Base-by-base conservation (phyloP, 2,113 vertebrate genomes). In the Oenanthe melanoleuca region DNA sequence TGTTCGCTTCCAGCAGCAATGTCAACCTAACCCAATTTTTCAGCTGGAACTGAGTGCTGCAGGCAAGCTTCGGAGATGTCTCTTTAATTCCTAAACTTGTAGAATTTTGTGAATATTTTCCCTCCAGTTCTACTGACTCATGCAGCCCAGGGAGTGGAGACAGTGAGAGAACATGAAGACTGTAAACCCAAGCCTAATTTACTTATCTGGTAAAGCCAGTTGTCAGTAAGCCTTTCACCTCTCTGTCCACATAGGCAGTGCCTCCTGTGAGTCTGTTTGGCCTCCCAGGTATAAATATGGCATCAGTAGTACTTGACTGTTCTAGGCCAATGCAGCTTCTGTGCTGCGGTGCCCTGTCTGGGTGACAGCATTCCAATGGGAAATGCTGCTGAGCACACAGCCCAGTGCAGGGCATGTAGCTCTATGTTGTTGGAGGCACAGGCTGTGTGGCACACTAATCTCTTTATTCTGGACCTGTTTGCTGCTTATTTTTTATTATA, bases 71-170 rank as follows among this genome's bases (percentile, higher is more conserved):
- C 25, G 14, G 94, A 88, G 73, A 96, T 96, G 86, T 95, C 89
- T 95, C 92, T 92, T 95, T 89, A 93, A 96, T 96, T 95, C 86
- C 81, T 73, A 67, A 83, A 85, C 81, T 95, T 92, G 89, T 66
- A 95, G 80, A 73, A 86, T 90, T 86, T 49, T 45, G 75, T 90
- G 60, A 93, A 11, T 88, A 60, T 97, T 96, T 88, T 89, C 78
- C 91, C 89, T 93, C 52, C 81, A 50, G 92, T 91, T 88, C 80
- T 73, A 90, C 56, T 97, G 94, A 94, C 88, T 96, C 94, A 95
- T 21, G 23, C 40, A 42, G 88, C 90, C 50, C 83, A 56, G 66
- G 37, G 71, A 86, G 59, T 1, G 5, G 85, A 86, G 65, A 66
- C 77, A 79, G 77, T 18, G 60, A 67, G 45, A 81, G 92, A 95